Percentiles rank a stretch among this genome's conserved stretches.
Conservation (phyloP, 2,888 invertebrate genomes). For the Megamerina dolium region DNA sequence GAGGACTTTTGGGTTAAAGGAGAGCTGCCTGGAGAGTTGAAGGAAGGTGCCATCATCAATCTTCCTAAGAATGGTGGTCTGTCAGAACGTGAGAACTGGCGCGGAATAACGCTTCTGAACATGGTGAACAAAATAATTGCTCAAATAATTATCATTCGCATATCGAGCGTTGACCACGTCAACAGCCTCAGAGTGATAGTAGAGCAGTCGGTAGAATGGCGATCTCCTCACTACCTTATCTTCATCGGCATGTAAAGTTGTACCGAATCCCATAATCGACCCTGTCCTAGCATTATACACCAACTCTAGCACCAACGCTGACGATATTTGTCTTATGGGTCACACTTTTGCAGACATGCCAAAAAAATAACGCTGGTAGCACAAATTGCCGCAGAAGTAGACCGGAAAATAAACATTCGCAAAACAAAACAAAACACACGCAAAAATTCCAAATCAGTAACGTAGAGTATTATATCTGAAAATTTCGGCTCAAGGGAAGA, state of each 20-base stretch:
- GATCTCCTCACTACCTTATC: too few relatives aligned
- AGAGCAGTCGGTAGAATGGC: too few relatives aligned
- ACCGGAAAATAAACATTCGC: not conserved
- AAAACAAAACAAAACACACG: conserved; percentile 1
- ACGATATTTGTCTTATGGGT: not conserved
- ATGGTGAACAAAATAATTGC: too few relatives aligned
- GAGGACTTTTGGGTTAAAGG: too few relatives aligned
- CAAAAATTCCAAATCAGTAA: not conserved
- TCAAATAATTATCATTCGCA: not conserved
- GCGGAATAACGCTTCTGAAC: too few relatives aligned
- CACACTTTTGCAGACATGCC: not conserved
- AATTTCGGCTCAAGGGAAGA: conserved; percentile 2
- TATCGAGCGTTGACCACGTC: not conserved
- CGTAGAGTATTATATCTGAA: not conserved
- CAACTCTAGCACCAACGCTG: not conserved
- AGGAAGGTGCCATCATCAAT: too few relatives aligned
- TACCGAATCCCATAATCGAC: not conserved
- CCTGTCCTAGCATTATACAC: not conserved
- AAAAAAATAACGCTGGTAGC: not conserved
- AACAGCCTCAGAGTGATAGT: too few relatives aligned
- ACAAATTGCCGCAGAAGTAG: not conserved
- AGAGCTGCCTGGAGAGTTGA: too few relatives aligned
- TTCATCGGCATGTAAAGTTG: not conserved
- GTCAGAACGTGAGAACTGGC: too few relatives aligned
- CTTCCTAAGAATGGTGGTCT: too few relatives aligned